Evolutionary conservation across 2,888 invertebrate species (phyloP).

Genomic region (Agrenia bidenticulata): DNA sequence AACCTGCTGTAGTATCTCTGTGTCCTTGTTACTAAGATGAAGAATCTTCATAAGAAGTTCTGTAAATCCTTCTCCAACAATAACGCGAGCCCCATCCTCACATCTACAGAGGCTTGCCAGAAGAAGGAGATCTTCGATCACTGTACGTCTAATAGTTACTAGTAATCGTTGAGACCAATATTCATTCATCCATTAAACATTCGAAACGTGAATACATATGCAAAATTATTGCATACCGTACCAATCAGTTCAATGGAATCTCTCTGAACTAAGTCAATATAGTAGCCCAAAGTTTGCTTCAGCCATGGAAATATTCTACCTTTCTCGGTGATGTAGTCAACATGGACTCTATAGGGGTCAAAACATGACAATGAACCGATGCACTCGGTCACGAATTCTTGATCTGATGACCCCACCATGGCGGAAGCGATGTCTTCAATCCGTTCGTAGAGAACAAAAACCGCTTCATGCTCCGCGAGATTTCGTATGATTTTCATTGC

Average conservation of each 20-base stretch:
- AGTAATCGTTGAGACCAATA: too few species aligned
- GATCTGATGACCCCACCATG: constrained; percentile 25
- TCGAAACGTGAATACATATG: too few species aligned
- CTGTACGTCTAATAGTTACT: not conserved
- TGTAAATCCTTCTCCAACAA: constrained; percentile 35
- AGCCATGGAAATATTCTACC: constrained; percentile 36
- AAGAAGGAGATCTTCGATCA: constrained; percentile 29
- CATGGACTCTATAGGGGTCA: constrained; percentile 23
- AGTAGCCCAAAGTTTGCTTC: constrained; percentile 22
- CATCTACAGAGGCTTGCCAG: constrained; percentile 18
- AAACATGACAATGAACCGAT: constrained; percentile 30
- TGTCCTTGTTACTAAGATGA: constrained; percentile 14
- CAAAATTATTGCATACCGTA: not conserved
- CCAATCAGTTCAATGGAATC: not conserved
- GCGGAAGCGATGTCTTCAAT: constrained; percentile 38
- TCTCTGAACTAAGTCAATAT: not conserved
- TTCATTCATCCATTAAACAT: too few species aligned
- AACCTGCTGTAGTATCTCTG: constrained; percentile 30
- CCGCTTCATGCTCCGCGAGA: constrained; percentile 24
- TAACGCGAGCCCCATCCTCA: constrained; percentile 28
- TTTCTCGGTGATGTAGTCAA: constrained; percentile 31
- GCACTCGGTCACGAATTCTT: constrained; percentile 40
- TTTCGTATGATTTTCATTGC: constrained; percentile 43
- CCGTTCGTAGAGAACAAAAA: constrained; percentile 28
- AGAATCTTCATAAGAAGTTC: constrained; percentile 34